phyloP scores from a whole-genome alignment of 2,888 invertebrate genomes.

The Isotomurus palustris region DNA sequence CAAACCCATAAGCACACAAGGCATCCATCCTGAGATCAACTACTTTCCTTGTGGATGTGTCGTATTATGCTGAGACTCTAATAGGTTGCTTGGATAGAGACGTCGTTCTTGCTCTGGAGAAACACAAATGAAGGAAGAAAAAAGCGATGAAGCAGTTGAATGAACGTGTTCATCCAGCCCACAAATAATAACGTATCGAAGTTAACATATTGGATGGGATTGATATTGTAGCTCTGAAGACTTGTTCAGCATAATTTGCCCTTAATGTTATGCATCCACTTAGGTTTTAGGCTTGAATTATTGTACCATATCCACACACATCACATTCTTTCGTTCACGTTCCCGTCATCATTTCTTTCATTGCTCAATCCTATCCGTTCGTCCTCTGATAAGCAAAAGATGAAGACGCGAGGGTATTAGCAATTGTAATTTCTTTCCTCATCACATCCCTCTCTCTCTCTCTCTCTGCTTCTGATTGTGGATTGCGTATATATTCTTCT shows the following conservation, averaged over 20 bases:
- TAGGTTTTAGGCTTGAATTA: background rate
- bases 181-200: constrained; percentile 19
- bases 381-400: constrained; percentile 13
- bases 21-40: no score
- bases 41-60: no score
- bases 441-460: constrained; percentile 17
- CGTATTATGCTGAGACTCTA: no score
- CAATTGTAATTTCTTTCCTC: constrained; percentile 39
- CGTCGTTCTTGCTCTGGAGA: no score
- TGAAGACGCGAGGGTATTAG: constrained; percentile 34
- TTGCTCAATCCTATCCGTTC: constrained; percentile 17
- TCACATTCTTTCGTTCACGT: constrained; percentile 9
- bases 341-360: constrained; percentile 22
- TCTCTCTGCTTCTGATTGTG: background rate
- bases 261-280: constrained; percentile 14
- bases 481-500: background rate
- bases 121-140: constrained; percentile 18
- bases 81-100: no score
- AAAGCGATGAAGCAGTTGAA: constrained; percentile 29
- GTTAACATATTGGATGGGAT: no score
- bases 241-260: constrained; percentile 11
- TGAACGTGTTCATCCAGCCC: constrained; percentile 29
- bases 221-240: constrained; percentile 8
- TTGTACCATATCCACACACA: constrained; percentile 4
- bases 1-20: no score